Percentiles rank a stretch among this genome's conserved stretches.
Evolutionary conservation across 1,140 invertebrate genomes (phyloP).

Genomic region (Holotrichia oblita): DNA sequence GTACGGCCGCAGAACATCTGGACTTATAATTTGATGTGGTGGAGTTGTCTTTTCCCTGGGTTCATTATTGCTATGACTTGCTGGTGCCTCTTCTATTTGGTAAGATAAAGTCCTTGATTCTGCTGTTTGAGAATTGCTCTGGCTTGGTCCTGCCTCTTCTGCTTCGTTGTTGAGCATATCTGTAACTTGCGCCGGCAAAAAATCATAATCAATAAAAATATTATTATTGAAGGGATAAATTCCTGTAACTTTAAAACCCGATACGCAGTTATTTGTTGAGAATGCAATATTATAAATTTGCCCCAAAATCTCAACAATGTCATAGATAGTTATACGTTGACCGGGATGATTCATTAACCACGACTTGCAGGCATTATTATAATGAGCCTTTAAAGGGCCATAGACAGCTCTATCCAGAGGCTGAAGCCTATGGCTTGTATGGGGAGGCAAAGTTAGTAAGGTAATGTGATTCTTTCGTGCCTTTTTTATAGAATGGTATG

Average conservation of each 20-base stretch:
- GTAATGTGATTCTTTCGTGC: constrained; percentile 47
- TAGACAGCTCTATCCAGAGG: constrained; percentile 56
- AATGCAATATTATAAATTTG: constrained; percentile 23
- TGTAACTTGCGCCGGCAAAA: constrained; percentile 21
- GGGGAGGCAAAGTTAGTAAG: constrained; percentile 56
- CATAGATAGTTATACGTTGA: constrained; percentile 31
- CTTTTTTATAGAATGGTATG: constrained; percentile 45
- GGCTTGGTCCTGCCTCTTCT: constrained; percentile 1
- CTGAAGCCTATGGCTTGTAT: constrained; percentile 58
- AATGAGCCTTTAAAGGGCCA: constrained; percentile 52
- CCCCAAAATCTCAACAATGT: constrained; percentile 33
- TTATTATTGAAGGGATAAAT: constrained; percentile 32
- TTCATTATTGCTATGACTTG: constrained; percentile 15
- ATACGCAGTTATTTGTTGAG: not conserved
- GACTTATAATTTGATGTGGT: constrained; percentile 23
- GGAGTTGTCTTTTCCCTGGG: not conserved
- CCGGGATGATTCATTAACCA: constrained; percentile 45
- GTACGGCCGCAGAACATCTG: constrained; percentile 5
- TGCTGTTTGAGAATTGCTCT: not conserved
- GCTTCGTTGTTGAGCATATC: constrained; percentile 6
- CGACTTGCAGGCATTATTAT: constrained; percentile 48
- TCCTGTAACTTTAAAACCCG: constrained; percentile 34
- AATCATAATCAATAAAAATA: not conserved
- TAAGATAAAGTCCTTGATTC: not conserved
- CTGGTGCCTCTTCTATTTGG: constrained; percentile 1